Conservation (phyloP, 2,888 invertebrate genomes). For the Dicycla oo region DNA sequence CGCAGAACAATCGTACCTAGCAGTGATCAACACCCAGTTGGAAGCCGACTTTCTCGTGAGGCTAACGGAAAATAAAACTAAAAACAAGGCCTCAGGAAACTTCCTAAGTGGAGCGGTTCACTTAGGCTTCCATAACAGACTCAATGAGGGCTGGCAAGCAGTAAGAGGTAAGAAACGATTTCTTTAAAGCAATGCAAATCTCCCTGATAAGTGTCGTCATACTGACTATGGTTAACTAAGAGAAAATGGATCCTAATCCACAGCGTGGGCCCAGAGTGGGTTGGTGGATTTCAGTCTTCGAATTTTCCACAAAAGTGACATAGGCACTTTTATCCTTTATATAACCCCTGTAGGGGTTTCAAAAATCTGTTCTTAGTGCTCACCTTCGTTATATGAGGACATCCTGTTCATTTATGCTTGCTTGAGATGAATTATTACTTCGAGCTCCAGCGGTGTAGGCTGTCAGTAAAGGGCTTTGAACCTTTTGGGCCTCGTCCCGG, state of each 20-base stretch:
- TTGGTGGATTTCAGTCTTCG: neutral
- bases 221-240: neutral
- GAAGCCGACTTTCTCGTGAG: slow-evolving; percentile 53
- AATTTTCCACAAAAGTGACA: too few species aligned
- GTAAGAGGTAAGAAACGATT: slow-evolving; percentile 70
- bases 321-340: neutral
- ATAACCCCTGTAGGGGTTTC: neutral
- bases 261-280: neutral
- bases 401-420: neutral
- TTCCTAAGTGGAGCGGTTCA: slow-evolving; percentile 49
- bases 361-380: too few species aligned
- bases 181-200: neutral
- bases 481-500: too few species aligned
- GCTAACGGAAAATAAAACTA: slow-evolving; percentile 28
- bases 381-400: neutral
- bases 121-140: slow-evolving; percentile 71
- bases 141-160: slow-evolving; percentile 72
- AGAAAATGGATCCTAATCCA: neutral
- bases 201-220: too few species aligned
- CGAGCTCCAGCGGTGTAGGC: too few species aligned
- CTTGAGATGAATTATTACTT: neutral
- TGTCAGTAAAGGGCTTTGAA: too few species aligned
- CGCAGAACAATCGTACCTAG: slow-evolving; percentile 78
- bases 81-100: slow-evolving; percentile 13
- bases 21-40: slow-evolving; percentile 73